Evolutionary conservation across 92 coral and sea anemone species (phyloP).

Genomic region (Bergia puertoricense): DNA sequence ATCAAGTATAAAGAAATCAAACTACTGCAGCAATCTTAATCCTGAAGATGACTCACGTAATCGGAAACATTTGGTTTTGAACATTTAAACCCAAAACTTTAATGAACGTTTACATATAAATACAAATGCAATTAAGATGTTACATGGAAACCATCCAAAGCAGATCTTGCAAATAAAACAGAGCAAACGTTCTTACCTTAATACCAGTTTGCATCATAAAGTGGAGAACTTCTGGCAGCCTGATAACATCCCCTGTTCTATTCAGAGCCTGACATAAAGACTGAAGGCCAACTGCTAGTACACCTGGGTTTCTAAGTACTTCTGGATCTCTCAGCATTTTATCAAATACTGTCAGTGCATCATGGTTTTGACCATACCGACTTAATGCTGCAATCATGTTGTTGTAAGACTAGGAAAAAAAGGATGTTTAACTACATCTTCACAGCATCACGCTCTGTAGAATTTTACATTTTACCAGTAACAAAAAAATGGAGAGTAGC

Average conservation of each 20-base stretch:
- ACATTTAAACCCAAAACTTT: no score
- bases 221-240: slow-evolving; percentile 18
- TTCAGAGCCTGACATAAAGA: slow-evolving; percentile 15
- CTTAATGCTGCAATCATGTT: background rate
- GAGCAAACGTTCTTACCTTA: background rate
- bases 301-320: background rate
- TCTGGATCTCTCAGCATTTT: slow-evolving; percentile 8
- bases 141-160: background rate
- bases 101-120: background rate
- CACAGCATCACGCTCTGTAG: background rate
- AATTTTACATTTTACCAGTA: no score
- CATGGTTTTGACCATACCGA: background rate
- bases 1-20: no score
- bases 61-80: no score
- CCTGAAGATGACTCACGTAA: no score
- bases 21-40: no score
- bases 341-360: slow-evolving; percentile 24
- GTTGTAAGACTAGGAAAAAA: background rate
- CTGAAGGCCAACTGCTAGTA: slow-evolving; percentile 1
- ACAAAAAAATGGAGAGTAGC: no score
- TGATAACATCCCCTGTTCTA: slow-evolving; percentile 8
- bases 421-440: background rate
- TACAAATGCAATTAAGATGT: background rate
- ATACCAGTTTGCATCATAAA: background rate
- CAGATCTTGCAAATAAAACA: background rate